A percentile compares a stretch with the other conserved stretches of the same genome.
Conservation (phyloP, 2,888 invertebrate species). For the Melanostoma scalare region DNA sequence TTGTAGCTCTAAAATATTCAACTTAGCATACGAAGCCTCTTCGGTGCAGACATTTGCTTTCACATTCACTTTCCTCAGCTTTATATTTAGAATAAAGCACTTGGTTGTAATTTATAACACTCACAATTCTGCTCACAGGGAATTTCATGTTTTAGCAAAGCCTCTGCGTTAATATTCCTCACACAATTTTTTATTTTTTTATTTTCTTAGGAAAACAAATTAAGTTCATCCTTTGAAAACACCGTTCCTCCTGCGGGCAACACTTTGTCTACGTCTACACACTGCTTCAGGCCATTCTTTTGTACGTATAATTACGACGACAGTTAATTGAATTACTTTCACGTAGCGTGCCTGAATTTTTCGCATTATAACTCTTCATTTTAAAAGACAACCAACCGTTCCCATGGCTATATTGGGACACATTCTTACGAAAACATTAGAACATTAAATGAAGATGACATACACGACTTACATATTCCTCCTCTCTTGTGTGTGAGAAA, state of each 20-base stretch:
- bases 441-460: constrained; percentile 30
- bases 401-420: constrained; percentile 42
- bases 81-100: too few relatives aligned
- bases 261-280: constrained; percentile 7
- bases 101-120: too few relatives aligned
- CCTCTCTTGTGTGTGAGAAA: background rate
- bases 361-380: constrained; percentile 15
- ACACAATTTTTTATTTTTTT: too few relatives aligned
- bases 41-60: too few relatives aligned
- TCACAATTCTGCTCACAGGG: too few relatives aligned
- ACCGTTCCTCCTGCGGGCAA: background rate
- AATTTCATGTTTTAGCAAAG: too few relatives aligned
- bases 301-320: constrained; percentile 28
- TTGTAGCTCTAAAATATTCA: too few relatives aligned
- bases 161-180: too few relatives aligned
- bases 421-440: constrained; percentile 26
- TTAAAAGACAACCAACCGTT: background rate
- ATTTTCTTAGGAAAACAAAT: too few relatives aligned
- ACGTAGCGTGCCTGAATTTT: background rate
- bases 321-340: constrained; percentile 47
- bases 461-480: constrained; percentile 7
- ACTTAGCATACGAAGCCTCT: too few relatives aligned
- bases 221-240: constrained; percentile 4
- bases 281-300: constrained; percentile 10
- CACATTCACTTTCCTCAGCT: too few relatives aligned